Percentiles rank a stretch among this genome's conserved stretches.
Conservation (phyloP, 2,797 vertebrate genomes). For the Masticophis lateralis region DNA sequence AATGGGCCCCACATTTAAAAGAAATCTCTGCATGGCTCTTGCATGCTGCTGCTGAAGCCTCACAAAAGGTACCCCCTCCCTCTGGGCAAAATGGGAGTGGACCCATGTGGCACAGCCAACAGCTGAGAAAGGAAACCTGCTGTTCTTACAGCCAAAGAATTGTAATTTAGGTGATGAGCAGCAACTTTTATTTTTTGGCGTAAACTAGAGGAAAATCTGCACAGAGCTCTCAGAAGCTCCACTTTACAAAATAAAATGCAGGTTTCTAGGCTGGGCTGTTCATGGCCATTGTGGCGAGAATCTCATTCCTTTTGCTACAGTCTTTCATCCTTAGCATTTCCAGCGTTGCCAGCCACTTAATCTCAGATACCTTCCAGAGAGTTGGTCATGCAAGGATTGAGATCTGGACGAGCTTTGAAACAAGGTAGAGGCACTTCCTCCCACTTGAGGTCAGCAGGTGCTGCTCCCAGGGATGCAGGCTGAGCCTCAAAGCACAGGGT, state of each 20-base stretch:
- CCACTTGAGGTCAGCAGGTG: not conserved
- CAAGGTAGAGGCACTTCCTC: not conserved
- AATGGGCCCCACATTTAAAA: not conserved
- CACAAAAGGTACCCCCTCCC: not conserved
- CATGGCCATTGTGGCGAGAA: not conserved
- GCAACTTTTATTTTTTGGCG: not conserved
- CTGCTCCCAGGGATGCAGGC: not conserved
- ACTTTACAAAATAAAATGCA: not conserved
- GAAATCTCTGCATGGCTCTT: not conserved
- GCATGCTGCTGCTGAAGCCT: not conserved
- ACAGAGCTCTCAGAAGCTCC: not conserved
- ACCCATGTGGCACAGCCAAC: not conserved
- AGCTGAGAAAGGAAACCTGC: not conserved
- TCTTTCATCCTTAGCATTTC: not conserved
- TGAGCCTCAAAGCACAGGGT: not conserved
- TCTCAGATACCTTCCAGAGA: not conserved
- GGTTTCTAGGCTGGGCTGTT: not conserved
- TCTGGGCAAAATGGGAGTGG: not conserved
- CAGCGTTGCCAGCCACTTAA: not conserved
- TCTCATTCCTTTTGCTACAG: not conserved
- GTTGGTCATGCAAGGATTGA: not conserved
- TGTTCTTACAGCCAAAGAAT: not conserved
- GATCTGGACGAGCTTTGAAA: not conserved
- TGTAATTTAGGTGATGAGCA: not conserved
- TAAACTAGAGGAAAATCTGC: not conserved